Percentiles rank a stretch among this genome's conserved stretches.
Evolutionary conservation across 30 jellyfish, hydroid and myxozoan genomes (phyloP).

Genomic region (Morbakka virulenta): DNA sequence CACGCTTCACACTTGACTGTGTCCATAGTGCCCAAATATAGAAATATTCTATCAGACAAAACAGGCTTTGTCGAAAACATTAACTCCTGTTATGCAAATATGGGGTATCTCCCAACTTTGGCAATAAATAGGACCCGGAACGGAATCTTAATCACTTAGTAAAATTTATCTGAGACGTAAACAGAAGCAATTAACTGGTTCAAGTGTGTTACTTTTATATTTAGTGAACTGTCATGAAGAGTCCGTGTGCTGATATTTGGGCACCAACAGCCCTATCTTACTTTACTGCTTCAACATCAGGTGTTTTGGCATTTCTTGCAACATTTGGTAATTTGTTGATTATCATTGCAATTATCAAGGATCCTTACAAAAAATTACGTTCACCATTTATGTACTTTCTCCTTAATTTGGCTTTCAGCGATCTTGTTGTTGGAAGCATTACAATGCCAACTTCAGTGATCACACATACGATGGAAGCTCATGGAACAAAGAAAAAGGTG

Average conservation of each 20-base stretch:
- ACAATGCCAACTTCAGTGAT: conserved; percentile 71
- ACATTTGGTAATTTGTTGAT: conserved; percentile 55
- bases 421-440: conserved; percentile 63
- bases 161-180: too few species aligned
- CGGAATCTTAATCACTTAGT: too few species aligned
- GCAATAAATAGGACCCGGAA: too few species aligned
- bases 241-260: conserved; percentile 47
- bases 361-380: conserved; percentile 75
- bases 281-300: conserved; percentile 64
- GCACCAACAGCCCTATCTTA: conserved; percentile 72
- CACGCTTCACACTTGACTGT: too few species aligned
- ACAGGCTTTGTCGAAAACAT: too few species aligned
- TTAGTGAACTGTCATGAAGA: not conserved
- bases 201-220: too few species aligned
- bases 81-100: too few species aligned
- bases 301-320: conserved; percentile 34
- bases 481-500: conserved; percentile 41
- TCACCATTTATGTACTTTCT: conserved; percentile 82
- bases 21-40: too few species aligned
- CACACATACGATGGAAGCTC: conserved; percentile 75
- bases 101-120: too few species aligned
- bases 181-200: too few species aligned
- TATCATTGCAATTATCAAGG: conserved; percentile 66
- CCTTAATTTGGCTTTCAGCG: conserved; percentile 75
- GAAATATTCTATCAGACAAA: too few species aligned